Evolutionary conservation across 1,140 invertebrate species (phyloP).

Genomic region (Eciton burchellii): DNA sequence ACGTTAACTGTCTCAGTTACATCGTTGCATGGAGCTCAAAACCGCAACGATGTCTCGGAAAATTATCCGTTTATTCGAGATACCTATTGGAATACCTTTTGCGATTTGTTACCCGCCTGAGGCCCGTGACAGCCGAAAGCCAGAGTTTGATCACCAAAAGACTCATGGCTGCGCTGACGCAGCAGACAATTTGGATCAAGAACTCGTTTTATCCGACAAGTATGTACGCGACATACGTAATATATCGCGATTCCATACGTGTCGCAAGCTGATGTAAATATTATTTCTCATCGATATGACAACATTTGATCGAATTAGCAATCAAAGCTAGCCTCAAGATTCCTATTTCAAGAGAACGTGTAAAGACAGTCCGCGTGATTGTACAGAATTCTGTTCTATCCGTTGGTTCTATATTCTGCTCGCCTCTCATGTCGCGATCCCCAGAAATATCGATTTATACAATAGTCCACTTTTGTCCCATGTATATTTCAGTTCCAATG

Average conservation of each 20-base stretch:
- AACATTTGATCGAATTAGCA: background rate
- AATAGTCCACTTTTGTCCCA: slow-evolving; percentile 44
- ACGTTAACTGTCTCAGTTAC: slow-evolving; percentile 88
- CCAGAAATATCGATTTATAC: slow-evolving; percentile 65
- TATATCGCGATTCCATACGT: too few species aligned
- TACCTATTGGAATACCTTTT: slow-evolving; percentile 91
- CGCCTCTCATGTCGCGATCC: slow-evolving; percentile 40
- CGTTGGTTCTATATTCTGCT: slow-evolving; percentile 20
- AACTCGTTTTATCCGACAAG: slow-evolving; percentile 86
- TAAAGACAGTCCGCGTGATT: slow-evolving; percentile 19
- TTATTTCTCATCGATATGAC: slow-evolving; percentile 3
- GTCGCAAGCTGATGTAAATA: too few species aligned
- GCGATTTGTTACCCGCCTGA: slow-evolving; percentile 89
- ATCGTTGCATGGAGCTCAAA: slow-evolving; percentile 88
- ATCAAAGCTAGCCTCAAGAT: slow-evolving; percentile 11
- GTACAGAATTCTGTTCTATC: background rate
- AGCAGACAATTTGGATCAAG: slow-evolving; percentile 87
- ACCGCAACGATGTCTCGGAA: slow-evolving; percentile 87
- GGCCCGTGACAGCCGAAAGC: slow-evolving; percentile 87
- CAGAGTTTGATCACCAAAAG: slow-evolving; percentile 88
- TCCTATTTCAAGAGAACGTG: slow-evolving; percentile 33
- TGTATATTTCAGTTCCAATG: slow-evolving; percentile 66
- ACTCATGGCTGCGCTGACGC: slow-evolving; percentile 88
- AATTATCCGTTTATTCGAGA: slow-evolving; percentile 87
- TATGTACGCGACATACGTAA: slow-evolving; percentile 66